Evolutionary conservation across 2,797 vertebrate species (phyloP), one percentile per base, ranked within the genome.

Genomic region (Diplodus puntazzo): DNA sequence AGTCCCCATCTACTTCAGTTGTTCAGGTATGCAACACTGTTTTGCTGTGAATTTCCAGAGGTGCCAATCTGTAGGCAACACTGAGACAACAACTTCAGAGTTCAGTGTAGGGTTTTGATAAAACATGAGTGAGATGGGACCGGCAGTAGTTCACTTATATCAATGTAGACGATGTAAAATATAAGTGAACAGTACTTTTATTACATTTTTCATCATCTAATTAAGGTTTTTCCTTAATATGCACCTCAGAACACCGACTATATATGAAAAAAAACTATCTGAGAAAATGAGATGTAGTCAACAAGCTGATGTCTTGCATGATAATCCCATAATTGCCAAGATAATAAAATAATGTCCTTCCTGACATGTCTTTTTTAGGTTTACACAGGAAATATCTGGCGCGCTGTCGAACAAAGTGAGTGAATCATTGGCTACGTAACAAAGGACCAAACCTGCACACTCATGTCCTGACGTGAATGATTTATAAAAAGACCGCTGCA

Each of bases 371-470:
- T 67, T 59, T 53, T 58, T 58, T 1, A 25, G 27, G 9, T 73
- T 42, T 68, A 2, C 20, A 21, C 25, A 48, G 27, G 65, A 80
- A 64, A 69, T 42, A 23, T 16, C 53, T 46, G 72, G 30, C n/a
- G 50, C n/a, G 18, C n/a, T 53, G 48, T 20, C 21, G 30, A 59
- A 83, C 65, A 55, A 77, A 70, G 62, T 17, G 0, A 61, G 80
- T 90, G 61, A 89, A 88, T 89, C 76, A 88, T 69, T 87, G 64
- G 69, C 81, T 13, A 34, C 11, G 53, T 63, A 82, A 85, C 63
- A 85, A 81, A 88, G 64, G 18, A 13, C 62, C 50, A 58, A 80
- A 87, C 68, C 74, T 81, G 84, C 75, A 70, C 73, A 63, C 58
- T 76, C 72, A 62, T 72, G 54, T 76, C 71, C 67, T 80, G 75